Base-by-base conservation (phyloP, 2,888 invertebrate genomes). In the Lasioglossum pauxillum region DNA sequence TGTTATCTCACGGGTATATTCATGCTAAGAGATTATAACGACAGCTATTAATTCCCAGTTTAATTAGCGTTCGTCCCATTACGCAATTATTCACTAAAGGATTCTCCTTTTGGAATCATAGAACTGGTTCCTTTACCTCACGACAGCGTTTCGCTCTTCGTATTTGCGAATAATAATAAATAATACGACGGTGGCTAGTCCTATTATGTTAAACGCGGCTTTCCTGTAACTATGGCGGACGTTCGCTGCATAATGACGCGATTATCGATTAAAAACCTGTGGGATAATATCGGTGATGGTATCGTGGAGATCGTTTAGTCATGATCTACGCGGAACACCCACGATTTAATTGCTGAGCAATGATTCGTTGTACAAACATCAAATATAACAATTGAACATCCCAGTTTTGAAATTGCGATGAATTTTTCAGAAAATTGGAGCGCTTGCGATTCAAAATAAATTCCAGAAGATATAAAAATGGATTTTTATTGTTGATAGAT, bases 121-220 rank as follows among this genome's bases (percentile, higher is more conserved):
- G 76, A 90, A 91, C 90, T 80, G 88, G 91, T 90, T 91, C 80
- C 75, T 10, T 27, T 12, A 1, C 41, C n/a, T 10, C 41, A n/a
- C 49, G 76, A 78, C 76, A 71, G 73, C 46, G 79, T 85, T 80
- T 87, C 85, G 77, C 60, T 81, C 78, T 79, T 75, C 49, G 76
- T 86, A 89, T 90, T 91, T 83, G 80, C 81, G 80, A 84, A 80
- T 88, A 85, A 86, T 89, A 88, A 90, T 89, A 90, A 90, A 90
- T 90, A 89, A 88, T 84, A 73, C 64, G 35, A 19, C 31, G 76
- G 64, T 60, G 67, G 76, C 46, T 77, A 44, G 60, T 73, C 78
- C 57, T 84, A 78, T 80, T 71, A 73, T 57, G 72, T 44, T 82
- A 31, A 82, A 87, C 75, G 44, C 78, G 67, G 78, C 64, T 83